These are phyloP conservation scores for Drepana arcuata DNA, from an alignment of 1,140 invertebrate species.

Conservation along the genomic window DNA sequence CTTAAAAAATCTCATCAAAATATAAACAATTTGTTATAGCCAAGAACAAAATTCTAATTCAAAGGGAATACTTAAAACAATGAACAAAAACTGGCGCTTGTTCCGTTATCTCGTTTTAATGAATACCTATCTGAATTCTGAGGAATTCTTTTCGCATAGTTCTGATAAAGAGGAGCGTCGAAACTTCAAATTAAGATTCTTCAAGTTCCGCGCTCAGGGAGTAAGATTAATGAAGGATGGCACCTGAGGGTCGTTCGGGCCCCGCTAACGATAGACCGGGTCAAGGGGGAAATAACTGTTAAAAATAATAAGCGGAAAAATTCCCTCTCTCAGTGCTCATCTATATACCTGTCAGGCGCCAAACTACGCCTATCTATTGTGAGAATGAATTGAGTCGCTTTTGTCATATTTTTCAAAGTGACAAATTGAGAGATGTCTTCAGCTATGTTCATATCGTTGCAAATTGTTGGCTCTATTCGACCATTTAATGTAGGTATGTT, in stretches of 20 bases:
- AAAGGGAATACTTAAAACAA: conserved; percentile 20
- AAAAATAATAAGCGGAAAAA: conserved; percentile 44
- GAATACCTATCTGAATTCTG: conserved; percentile 34
- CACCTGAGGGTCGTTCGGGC: conserved; percentile 41
- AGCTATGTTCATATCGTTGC: not conserved
- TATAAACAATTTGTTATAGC: too few relatives aligned
- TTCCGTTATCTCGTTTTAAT: conserved; percentile 40
- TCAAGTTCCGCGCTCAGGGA: conserved; percentile 52
- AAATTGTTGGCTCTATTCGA: not conserved
- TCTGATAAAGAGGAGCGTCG: conserved; percentile 59
- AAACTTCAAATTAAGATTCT: conserved; percentile 70
- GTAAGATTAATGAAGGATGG: conserved; percentile 63
- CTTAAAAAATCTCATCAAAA: too few relatives aligned
- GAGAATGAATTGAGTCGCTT: too few relatives aligned
- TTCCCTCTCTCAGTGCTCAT: conserved; percentile 4
- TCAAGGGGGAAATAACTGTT: conserved; percentile 36
- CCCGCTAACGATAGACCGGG: conserved; percentile 38
- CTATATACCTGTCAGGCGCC: too few relatives aligned
- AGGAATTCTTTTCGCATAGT: conserved; percentile 63
- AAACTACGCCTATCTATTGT: too few relatives aligned
- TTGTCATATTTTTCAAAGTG: not conserved
- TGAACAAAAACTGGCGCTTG: conserved; percentile 16
- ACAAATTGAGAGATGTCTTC: not conserved
- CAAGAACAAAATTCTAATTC: too few relatives aligned
- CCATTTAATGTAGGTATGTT: not conserved